Percentiles rank a stretch among this genome's conserved stretches.
Conservation (phyloP, 2,797 vertebrate species). For the Enteromius anoplus region DNA sequence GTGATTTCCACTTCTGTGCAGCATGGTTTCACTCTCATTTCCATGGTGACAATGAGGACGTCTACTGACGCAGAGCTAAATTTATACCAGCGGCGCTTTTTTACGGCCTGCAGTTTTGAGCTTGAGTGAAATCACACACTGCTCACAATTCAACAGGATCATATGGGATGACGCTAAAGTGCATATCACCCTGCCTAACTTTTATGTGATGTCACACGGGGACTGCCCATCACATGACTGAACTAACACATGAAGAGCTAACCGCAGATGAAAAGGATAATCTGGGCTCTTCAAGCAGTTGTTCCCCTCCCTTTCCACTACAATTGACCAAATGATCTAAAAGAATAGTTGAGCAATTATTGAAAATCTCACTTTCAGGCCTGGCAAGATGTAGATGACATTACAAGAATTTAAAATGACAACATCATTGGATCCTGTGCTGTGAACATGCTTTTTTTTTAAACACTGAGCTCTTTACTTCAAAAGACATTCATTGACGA, state of each 20-base stretch:
- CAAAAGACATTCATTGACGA: not conserved
- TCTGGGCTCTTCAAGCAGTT: not conserved
- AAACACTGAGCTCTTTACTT: not conserved
- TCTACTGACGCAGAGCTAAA: conserved; percentile 43
- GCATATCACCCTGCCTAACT: not conserved
- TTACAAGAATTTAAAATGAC: not conserved
- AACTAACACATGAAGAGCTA: not conserved
- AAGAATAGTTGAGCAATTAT: not conserved
- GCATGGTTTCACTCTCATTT: conserved; percentile 53
- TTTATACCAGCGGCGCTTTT: conserved; percentile 20
- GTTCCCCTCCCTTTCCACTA: not conserved
- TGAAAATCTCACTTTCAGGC: not conserved
- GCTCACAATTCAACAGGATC: not conserved
- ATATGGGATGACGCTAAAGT: not conserved
- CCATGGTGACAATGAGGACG: conserved; percentile 50
- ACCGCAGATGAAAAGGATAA: not conserved
- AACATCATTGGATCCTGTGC: not conserved
- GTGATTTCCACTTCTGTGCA: conserved; percentile 48
- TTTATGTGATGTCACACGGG: conserved; percentile 22
- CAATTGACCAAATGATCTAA: not conserved
- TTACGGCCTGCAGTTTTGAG: conserved; percentile 24
- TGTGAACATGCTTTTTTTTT: not conserved
- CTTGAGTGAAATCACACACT: not conserved
- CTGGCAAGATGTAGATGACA: not conserved
- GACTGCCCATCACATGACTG: too few species aligned